Conservation (phyloP, 2,888 invertebrate species). For the Cotesia congregata region DNA sequence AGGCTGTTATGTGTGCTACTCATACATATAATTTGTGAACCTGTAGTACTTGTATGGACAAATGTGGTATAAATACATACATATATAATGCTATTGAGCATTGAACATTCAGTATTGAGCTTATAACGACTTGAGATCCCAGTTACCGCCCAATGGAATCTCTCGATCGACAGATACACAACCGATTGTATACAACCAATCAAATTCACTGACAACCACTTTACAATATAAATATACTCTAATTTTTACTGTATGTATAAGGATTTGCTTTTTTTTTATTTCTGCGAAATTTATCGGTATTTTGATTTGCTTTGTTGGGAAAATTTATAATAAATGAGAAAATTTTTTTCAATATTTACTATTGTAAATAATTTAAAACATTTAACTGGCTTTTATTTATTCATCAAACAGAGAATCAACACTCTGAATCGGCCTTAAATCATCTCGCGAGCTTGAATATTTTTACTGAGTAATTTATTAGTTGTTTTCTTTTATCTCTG, state of each 20-base stretch:
- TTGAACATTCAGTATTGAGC: conserved; percentile 20
- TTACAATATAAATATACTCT: conserved; percentile 11
- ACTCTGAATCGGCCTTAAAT: no score
- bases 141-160: conserved; percentile 39
- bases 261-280: neutral
- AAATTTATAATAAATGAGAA: no score
- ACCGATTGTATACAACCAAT: conserved; percentile 35
- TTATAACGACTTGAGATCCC: conserved; percentile 30
- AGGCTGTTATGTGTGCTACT: conserved; percentile 31
- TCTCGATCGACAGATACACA: conserved; percentile 32
- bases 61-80: conserved; percentile 10
- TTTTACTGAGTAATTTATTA: no score
- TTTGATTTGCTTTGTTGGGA: no score
- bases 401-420: no score
- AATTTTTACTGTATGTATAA: neutral
- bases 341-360: no score
- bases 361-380: neutral
- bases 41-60: conserved; percentile 40
- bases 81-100: conserved; percentile 19
- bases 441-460: no score
- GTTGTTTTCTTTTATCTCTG: no score
- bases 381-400: neutral
- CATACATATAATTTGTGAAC: neutral
- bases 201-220: conserved; percentile 30
- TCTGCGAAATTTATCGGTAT: neutral